Base-by-base conservation (phyloP, 2,113 vertebrate genomes). In the Caranx melampygus region DNA sequence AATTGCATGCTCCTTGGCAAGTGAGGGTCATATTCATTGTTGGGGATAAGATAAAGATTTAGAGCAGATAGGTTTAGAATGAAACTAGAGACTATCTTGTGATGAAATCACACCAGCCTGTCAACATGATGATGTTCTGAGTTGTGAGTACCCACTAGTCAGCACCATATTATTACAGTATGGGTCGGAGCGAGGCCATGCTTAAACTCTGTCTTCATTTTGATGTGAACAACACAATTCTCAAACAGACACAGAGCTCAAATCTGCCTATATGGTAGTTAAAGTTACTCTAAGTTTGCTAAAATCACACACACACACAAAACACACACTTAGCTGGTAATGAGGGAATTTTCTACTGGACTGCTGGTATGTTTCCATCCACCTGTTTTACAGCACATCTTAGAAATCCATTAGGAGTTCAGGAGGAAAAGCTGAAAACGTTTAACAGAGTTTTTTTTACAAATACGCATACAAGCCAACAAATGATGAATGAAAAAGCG, bases 1-100 rank as follows among this genome's bases (percentile, higher is more conserved):
- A 78, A 64, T 20, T 26, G 51, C 52, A 11, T 9, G 58, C 67
- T 83, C 55, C 45, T 70, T 60, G 40, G 59, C 20, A 9, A 85
- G 31, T 9, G 60, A 79, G 58, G 74, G 75, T 78, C 67, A 63
- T 16, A 58, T 64, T 79, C 12, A 31, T 49, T 60, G 60, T 78
- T 33, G 10, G 37, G 65, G 67, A 79, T 68, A 40, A 37, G 42
- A 70, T 4, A n/a, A 16, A 45, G 80, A 65, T 18, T 44, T 33
- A 51, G 14, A 20, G 16, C 11, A 42, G 40, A 42, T 42, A 42
- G 40, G 40, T 42, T 42, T 16, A n/a, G 13, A 72, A 31, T 55
- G 20, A 55, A 83, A 64, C 40, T 42, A 42, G 10, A 42, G 40
- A 42, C 40, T 10, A 42, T 42, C 40, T 42, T 42, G 40, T 42